These are phyloP conservation scores for Pogonocherus hispidulus DNA, from an alignment of 2,888 invertebrate genomes.

Conservation along the genomic window DNA sequence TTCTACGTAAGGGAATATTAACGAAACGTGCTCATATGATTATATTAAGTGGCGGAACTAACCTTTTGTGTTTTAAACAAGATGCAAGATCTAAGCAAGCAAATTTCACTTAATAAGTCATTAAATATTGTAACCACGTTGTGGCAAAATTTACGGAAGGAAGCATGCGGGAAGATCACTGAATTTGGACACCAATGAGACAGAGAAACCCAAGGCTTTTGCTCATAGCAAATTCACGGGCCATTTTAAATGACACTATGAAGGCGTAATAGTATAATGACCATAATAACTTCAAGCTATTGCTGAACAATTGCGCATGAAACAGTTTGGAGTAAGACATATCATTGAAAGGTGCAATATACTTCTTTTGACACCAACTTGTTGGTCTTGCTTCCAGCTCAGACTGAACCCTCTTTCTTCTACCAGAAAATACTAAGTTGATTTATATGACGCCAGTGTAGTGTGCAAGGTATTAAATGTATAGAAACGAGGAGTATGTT, in stretches of 20 bases:
- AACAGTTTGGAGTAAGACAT: constrained; percentile 67
- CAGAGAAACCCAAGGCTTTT: constrained; percentile 63
- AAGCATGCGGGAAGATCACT: constrained; percentile 50
- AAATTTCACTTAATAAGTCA: constrained; percentile 42
- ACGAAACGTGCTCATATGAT: neutral
- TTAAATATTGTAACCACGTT: constrained; percentile 41
- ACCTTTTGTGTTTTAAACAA: constrained; percentile 41
- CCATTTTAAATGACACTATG: constrained; percentile 67
- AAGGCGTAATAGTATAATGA: constrained; percentile 70
- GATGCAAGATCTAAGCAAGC: constrained; percentile 32
- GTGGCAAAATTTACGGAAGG: constrained; percentile 48
- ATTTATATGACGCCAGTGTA: constrained; percentile 28
- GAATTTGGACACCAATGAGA: constrained; percentile 49
- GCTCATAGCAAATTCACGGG: constrained; percentile 65
- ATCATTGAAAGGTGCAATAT: constrained; percentile 62
- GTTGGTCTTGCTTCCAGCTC: constrained; percentile 40
- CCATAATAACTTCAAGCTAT: constrained; percentile 68
- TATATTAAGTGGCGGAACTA: constrained; percentile 41
- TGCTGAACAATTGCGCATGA: constrained; percentile 68
- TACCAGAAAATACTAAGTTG: constrained; percentile 10
- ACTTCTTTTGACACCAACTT: constrained; percentile 34
- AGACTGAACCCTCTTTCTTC: constrained; percentile 12
- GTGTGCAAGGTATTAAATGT: constrained; percentile 57
- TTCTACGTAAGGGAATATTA: neutral
- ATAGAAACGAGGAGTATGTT: constrained; percentile 60